Conservation (phyloP, 2,113 vertebrate species). For the Sakesphorus luctuosus region DNA sequence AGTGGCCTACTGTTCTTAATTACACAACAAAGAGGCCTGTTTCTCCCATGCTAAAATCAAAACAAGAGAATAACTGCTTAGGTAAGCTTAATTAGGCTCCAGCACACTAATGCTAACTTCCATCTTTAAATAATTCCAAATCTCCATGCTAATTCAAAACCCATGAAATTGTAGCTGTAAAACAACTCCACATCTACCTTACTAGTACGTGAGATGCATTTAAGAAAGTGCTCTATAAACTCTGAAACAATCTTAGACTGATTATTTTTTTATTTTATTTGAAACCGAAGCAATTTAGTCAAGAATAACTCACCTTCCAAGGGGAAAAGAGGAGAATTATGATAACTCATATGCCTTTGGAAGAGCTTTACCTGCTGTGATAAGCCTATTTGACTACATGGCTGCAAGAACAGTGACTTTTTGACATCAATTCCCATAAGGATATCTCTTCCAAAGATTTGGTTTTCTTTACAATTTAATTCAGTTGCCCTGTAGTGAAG, state of each 20-base stretch:
- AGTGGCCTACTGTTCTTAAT: constrained; percentile 70
- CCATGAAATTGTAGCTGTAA: neutral
- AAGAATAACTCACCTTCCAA: constrained; percentile 18
- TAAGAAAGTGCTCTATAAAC: neutral
- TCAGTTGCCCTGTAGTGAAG: constrained; percentile 26
- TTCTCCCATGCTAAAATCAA: constrained; percentile 65
- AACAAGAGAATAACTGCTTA: constrained; percentile 63
- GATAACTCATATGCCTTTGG: constrained; percentile 26
- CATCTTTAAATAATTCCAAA: constrained; percentile 9
- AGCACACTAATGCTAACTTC: constrained; percentile 9
- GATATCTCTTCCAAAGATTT: constrained; percentile 37
- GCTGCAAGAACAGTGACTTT: constrained; percentile 54
- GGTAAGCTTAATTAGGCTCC: constrained; percentile 73
- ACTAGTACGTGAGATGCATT: neutral
- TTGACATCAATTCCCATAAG: constrained; percentile 48
- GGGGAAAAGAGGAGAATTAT: constrained; percentile 48
- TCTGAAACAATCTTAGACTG: neutral
- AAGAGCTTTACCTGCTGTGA: constrained; percentile 57
- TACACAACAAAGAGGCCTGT: constrained; percentile 56
- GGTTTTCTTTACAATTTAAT: constrained; percentile 55
- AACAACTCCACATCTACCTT: neutral
- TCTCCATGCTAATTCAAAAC: constrained; percentile 29
- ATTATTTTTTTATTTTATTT: neutral
- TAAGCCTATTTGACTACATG: constrained; percentile 62
- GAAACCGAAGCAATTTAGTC: neutral